A percentile compares a stretch with the other conserved stretches of the same genome.
Evolutionary conservation across 2,888 invertebrate genomes (phyloP).

Genomic region (Epistrophella euchroma): DNA sequence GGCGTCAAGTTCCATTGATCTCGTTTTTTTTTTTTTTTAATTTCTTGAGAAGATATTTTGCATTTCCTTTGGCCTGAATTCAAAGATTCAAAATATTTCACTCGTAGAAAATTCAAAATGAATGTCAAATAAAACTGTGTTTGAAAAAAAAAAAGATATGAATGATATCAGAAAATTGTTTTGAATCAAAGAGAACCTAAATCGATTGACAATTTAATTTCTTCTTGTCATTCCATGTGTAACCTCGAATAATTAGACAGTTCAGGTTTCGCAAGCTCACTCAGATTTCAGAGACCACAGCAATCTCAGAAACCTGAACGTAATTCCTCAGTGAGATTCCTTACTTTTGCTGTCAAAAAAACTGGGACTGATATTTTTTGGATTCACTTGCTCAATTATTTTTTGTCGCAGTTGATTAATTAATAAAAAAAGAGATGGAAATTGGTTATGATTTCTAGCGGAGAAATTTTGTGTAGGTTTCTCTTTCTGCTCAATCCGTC

Average conservation of each 20-base stretch:
- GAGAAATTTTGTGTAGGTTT: too few relatives aligned
- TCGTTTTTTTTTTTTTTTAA: background rate
- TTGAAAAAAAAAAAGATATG: background rate
- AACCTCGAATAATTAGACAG: background rate
- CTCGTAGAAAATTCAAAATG: background rate
- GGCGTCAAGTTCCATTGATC: slow-evolving; percentile 15
- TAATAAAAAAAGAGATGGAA: too few relatives aligned
- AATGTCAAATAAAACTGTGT: background rate
- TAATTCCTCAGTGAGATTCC: too few relatives aligned
- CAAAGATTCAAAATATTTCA: slow-evolving; percentile 2
- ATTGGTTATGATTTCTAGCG: too few relatives aligned
- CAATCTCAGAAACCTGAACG: too few relatives aligned
- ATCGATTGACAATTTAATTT: slow-evolving; percentile 16
- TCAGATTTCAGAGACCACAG: too few relatives aligned
- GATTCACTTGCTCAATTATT: too few relatives aligned
- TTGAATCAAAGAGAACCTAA: slow-evolving; percentile 18
- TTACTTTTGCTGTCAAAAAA: too few relatives aligned
- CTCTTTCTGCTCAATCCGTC: too few relatives aligned
- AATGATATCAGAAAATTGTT: slow-evolving; percentile 12
- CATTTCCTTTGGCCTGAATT: slow-evolving; percentile 30
- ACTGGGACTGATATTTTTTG: too few relatives aligned
- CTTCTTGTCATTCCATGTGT: background rate
- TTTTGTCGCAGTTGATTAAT: too few relatives aligned
- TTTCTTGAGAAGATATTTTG: slow-evolving; percentile 4
- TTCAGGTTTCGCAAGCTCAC: too few relatives aligned